Base-by-base conservation (phyloP, 2,113 vertebrate species). In the Ammodytes dubius region DNA sequence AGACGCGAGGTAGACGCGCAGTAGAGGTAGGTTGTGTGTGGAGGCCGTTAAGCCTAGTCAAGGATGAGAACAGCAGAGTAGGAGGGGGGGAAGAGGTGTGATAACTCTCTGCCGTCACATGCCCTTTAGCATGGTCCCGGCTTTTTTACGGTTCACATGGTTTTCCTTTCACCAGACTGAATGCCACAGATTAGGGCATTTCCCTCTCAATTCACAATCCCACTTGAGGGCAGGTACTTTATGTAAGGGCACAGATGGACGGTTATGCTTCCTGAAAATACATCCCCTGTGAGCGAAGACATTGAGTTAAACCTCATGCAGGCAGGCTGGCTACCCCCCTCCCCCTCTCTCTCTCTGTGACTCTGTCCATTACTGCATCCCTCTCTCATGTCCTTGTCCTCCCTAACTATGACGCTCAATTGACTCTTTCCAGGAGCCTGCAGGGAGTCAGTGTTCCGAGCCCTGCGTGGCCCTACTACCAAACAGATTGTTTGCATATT, bases 191-290 rank as follows among this genome's bases (percentile, higher is more conserved):
- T 83, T 69, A 68, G 67, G 71, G 71, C 65, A 79, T 85, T 90
- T 92, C 77, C 80, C 74, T 87, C 77, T 83, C 65, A 49, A 82
- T 70, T 82, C 78, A 70, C 83, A 88, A 64, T 69, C 58, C 64
- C 78, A 87, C 85, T 88, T 66, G 66, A 83, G 87, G 70, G 71
- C 84, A 88, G 90, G 79, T 69, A 64, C 84, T 89, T 91, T 89
- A 89, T 67, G 74, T 91, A 83, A 88, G 84, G 81, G 14, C 73
- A 83, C 90, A 94, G 87, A 92, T 92, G 92, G 83, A 54, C 69
- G 59, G 70, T 65, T 86, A 70, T 64, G 80, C 63, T 83, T 27
- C 53, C 56, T 84, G 61, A 76, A 90, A 84, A 73, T 63, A 64
- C 2, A 52, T 82, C 40, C 60, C 76, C 59, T 63, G 39, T 40